Percentiles rank a stretch among this genome's conserved stretches.
Conservation (phyloP, 2,797 vertebrate genomes). For the Lithobates pipiens region DNA sequence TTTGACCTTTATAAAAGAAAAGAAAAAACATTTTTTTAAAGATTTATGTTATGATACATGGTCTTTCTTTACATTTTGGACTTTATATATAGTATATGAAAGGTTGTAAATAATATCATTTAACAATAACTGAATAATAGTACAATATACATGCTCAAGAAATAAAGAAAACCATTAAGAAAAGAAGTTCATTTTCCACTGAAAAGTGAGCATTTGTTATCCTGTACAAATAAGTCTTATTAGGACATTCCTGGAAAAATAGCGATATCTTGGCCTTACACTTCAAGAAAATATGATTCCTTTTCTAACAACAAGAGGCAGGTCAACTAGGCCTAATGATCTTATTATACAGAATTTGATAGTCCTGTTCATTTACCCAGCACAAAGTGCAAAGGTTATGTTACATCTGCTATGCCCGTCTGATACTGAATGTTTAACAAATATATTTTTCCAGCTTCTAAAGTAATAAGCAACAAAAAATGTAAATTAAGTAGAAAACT, state of each 20-base stretch:
- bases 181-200: background rate
- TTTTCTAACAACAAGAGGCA: no score
- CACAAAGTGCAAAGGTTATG: background rate
- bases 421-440: background rate
- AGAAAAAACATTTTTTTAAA: background rate
- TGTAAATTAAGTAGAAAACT: background rate
- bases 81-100: background rate
- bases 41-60: background rate
- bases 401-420: background rate
- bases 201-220: background rate
- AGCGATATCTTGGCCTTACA: no score
- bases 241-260: no score
- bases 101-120: no score
- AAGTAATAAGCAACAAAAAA: background rate
- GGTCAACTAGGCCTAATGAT: background rate
- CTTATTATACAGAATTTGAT: background rate
- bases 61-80: background rate
- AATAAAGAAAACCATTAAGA: no score
- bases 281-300: no score
- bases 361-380: background rate
- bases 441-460: background rate
- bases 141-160: no score
- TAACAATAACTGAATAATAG: no score
- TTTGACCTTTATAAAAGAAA: conserved; percentile 80
- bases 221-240: background rate